A percentile compares a stretch with the other conserved stretches of the same genome.
These are phyloP conservation scores for Dasypolia templi DNA, from an alignment of 2,888 invertebrate genomes.

Conservation along the genomic window DNA sequence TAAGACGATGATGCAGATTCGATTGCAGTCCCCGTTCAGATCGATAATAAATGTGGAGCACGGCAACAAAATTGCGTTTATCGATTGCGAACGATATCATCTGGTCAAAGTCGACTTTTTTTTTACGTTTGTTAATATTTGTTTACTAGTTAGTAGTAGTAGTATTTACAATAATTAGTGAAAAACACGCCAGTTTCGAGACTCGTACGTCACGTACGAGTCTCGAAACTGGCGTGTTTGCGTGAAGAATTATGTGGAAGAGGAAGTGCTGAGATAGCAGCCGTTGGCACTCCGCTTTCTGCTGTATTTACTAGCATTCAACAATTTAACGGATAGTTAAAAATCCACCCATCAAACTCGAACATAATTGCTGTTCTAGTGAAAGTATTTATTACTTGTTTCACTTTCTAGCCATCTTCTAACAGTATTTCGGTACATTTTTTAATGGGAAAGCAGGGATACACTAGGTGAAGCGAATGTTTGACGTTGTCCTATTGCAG, in stretches of 20 bases:
- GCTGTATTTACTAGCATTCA: slow-evolving; percentile 52
- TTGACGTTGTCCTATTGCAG: slow-evolving; percentile 7
- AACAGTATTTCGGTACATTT: background rate
- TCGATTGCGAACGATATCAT: too few species aligned
- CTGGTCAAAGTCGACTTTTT: too few species aligned
- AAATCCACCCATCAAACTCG: slow-evolving; percentile 41
- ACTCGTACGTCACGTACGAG: too few species aligned
- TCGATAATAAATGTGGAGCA: too few species aligned
- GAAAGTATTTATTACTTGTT: slow-evolving; percentile 44
- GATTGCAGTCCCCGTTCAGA: too few species aligned
- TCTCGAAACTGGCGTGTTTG: slow-evolving; percentile 54
- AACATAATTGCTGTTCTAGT: slow-evolving; percentile 31
- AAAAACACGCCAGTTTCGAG: too few species aligned
- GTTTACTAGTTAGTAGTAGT: too few species aligned
- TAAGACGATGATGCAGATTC: too few species aligned
- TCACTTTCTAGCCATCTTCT: slow-evolving; percentile 22
- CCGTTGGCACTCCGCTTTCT: slow-evolving; percentile 50
- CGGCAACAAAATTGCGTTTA: too few species aligned
- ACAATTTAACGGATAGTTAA: slow-evolving; percentile 51
- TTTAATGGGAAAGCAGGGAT: slow-evolving; percentile 2
- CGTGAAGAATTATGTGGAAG: slow-evolving; percentile 63
- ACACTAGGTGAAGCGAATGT: slow-evolving; percentile 17
- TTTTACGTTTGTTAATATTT: slow-evolving; percentile 17
- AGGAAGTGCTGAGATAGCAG: slow-evolving; percentile 59
- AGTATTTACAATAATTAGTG: slow-evolving; percentile 19